Percentiles rank a stretch among this genome's conserved stretches.
These are phyloP conservation scores for Tauraco hartlaubi DNA, from an alignment of 2,797 vertebrate species.

Conservation along the genomic window DNA sequence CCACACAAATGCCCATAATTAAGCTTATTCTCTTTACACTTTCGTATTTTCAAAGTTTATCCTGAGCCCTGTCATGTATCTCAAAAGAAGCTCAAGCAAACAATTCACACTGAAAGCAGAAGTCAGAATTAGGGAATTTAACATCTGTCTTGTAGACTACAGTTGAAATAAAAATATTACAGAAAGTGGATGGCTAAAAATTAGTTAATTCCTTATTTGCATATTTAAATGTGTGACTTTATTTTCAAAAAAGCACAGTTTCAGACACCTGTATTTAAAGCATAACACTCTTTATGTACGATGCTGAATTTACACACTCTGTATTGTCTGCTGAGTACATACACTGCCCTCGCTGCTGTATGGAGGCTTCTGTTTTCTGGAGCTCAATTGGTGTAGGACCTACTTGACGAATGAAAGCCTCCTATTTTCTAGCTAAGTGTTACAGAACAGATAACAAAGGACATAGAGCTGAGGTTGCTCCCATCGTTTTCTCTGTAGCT, in stretches of 20 bases:
- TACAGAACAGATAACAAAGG: not conserved
- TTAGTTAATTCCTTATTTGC: not conserved
- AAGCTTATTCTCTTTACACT: not conserved
- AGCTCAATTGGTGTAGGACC: not conserved
- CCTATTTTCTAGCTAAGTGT: not conserved
- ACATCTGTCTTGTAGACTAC: not conserved
- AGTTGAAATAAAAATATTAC: not conserved
- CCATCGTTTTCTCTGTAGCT: not conserved
- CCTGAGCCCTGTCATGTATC: not conserved
- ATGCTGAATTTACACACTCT: too few relatives aligned
- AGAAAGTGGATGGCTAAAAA: not conserved
- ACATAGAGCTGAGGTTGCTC: not conserved
- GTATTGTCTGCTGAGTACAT: not conserved
- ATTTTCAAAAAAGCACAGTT: not conserved
- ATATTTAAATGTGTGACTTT: not conserved
- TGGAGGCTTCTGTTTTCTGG: not conserved
- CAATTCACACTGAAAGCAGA: not conserved
- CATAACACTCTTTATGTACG: not conserved
- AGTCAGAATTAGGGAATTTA: not conserved
- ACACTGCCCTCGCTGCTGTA: not conserved
- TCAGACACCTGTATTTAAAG: not conserved
- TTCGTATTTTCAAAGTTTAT: not conserved
- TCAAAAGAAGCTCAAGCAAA: not conserved
- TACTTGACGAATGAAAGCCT: not conserved
- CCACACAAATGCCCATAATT: not conserved